A percentile compares a stretch with the other conserved stretches of the same genome.
Conservation (phyloP, 2,113 vertebrate genomes). For the Benitochromis conjunctus region DNA sequence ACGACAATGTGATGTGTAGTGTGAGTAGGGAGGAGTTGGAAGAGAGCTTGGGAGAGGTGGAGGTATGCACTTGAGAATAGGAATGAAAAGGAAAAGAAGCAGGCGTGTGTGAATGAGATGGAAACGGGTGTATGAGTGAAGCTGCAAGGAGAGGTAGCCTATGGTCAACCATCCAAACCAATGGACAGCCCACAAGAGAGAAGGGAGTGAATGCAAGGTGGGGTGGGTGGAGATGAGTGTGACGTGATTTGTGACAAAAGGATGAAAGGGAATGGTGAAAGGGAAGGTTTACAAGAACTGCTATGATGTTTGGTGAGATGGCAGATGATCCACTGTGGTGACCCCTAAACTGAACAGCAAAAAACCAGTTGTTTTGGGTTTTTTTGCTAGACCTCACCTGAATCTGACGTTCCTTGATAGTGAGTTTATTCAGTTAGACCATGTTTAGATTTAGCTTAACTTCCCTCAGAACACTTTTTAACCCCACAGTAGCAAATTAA, state of each 20-base stretch:
- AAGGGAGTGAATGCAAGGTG: background rate
- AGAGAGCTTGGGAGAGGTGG: background rate
- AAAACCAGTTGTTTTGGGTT: too few species aligned
- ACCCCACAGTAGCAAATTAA: background rate
- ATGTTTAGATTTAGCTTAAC: background rate
- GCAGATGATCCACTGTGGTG: background rate
- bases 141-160: background rate
- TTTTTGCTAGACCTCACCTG: constrained; percentile 6
- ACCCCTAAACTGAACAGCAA: rapidly evolving
- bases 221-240: background rate
- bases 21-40: background rate
- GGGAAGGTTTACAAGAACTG: background rate
- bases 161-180: background rate
- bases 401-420: background rate
- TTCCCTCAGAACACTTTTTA: background rate
- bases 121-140: background rate
- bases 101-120: background rate
- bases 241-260: too few species aligned
- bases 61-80: background rate
- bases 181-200: background rate
- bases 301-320: background rate
- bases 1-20: background rate
- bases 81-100: background rate
- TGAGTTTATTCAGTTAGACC: background rate
- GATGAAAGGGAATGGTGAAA: background rate